A percentile compares a stretch with the other conserved stretches of the same genome.
phyloP scores from a whole-genome alignment of 2,888 invertebrate species.

The Linnaemya tessellans region DNA sequence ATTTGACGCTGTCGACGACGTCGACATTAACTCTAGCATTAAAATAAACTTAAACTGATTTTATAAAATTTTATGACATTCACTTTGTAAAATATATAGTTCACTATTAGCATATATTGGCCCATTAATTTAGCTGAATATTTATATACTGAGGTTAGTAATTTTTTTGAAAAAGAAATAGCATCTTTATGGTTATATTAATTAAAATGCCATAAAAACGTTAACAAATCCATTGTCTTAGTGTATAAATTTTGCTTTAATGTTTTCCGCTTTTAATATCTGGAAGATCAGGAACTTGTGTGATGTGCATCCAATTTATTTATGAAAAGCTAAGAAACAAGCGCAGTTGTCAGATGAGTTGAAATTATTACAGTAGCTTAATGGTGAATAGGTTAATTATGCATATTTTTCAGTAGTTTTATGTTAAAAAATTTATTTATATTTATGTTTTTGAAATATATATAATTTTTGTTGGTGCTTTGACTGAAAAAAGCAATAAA shows the following conservation, averaged over 20 bases:
- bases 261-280: slow-evolving; percentile 35
- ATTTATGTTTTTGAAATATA: not conserved
- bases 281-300: not conserved
- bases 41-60: no score
- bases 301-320: slow-evolving; percentile 26
- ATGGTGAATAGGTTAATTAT: slow-evolving; percentile 26
- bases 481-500: not conserved
- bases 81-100: no score
- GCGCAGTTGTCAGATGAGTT: not conserved
- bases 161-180: no score
- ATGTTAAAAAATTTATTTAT: not conserved
- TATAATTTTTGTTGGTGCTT: not conserved
- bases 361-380: slow-evolving; percentile 22
- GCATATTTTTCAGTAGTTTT: not conserved
- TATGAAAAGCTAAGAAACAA: not conserved
- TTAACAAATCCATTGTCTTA: slow-evolving; percentile 49
- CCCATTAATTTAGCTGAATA: no score
- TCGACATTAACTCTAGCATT: no score
- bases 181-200: no score
- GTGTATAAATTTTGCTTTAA: slow-evolving; percentile 5
- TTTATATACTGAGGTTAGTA: no score
- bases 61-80: no score
- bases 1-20: no score
- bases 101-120: no score
- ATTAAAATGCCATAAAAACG: slow-evolving; percentile 41